Base-by-base conservation (phyloP, 2,113 vertebrate species). In the Coracopsis vasa region DNA sequence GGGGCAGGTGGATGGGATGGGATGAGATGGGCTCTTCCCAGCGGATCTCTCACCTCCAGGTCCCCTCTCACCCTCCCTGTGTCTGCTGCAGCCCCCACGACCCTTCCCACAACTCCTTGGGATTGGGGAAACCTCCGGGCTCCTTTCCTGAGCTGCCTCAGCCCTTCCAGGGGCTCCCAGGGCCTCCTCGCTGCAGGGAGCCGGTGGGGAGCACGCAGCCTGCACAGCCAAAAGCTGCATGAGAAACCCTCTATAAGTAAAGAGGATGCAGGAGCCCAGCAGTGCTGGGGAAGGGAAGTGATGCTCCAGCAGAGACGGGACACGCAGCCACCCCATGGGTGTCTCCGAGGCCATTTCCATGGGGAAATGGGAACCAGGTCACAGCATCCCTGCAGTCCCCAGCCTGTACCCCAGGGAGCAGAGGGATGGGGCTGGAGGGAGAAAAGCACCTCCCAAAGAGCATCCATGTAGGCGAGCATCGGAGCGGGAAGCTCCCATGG, bases 401-500 rank as follows among this genome's bases (percentile, higher is more conserved):
- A 17, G 17, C 14, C 16, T 45, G 74, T 2, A 11, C 23, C 61
- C 47, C 12, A 2, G 44, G 28, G 64, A 71, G 16, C 6, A 1
- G 33, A 53, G 20, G 48, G 23, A 50, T 20, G 35, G 25, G 18
- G 60, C 7, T 47, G 67, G 21, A 2, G 35, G 31, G 61, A 60
- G 5, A 45, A 18, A 2, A 4, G 25, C 39, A 10, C 35, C 28
- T 56, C 35, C 23, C 73, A 23, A 31, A 28, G 27, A 62, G 18
- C 48, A 61, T 23, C 33, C 37, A 1, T 3, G 27, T 31, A 27
- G 47, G 37, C 8, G 33, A 78, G 9, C 25, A 33, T 5, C 67
- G 33, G 5, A 80, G 16, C 35, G 7, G 0, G 1, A 35, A 51
- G 3, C 28, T 47, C 72, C 41, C 20, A 0, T 0, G 20, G 70